Conservation (phyloP, 2,113 vertebrate species). For the Procavia capensis region DNA sequence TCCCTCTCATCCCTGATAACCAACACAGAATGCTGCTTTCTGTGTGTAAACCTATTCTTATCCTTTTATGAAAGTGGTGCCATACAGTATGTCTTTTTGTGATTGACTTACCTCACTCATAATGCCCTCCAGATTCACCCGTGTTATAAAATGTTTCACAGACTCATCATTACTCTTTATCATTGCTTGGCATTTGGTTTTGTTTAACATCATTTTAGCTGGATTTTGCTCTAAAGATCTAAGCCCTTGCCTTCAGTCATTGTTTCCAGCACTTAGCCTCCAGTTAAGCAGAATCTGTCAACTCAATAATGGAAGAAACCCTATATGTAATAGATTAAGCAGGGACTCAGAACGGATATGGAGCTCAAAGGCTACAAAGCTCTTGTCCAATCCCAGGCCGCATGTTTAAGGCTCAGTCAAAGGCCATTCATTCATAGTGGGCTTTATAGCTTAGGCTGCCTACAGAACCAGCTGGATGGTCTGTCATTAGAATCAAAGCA, state of each 20-base stretch:
- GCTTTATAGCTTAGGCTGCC: neutral
- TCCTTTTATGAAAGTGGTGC: too few species aligned
- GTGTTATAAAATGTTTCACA: too few species aligned
- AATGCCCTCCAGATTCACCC: too few species aligned
- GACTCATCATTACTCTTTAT: too few species aligned
- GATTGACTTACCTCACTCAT: too few species aligned
- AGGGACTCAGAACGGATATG: neutral
- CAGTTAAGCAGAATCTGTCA: slow-evolving; percentile 18
- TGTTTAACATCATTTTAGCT: neutral
- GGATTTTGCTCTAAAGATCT: neutral
- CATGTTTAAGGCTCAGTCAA: neutral
- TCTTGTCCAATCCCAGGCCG: neutral
- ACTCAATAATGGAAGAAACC: neutral
- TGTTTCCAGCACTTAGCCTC: slow-evolving; percentile 16
- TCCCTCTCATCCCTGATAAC: too few species aligned
- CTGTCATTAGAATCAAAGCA: slow-evolving; percentile 64
- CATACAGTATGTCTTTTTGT: too few species aligned
- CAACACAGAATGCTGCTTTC: too few species aligned
- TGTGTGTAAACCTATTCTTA: too few species aligned
- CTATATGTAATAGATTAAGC: slow-evolving; percentile 42
- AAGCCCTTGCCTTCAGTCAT: neutral
- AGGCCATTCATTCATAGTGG: neutral
- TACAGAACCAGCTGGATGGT: neutral
- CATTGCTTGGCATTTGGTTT: neutral
- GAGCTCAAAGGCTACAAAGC: slow-evolving; percentile 34